Percentiles rank a stretch among this genome's conserved stretches.
Conservation (phyloP, 2,797 vertebrate genomes). For the Mallotus villosus region DNA sequence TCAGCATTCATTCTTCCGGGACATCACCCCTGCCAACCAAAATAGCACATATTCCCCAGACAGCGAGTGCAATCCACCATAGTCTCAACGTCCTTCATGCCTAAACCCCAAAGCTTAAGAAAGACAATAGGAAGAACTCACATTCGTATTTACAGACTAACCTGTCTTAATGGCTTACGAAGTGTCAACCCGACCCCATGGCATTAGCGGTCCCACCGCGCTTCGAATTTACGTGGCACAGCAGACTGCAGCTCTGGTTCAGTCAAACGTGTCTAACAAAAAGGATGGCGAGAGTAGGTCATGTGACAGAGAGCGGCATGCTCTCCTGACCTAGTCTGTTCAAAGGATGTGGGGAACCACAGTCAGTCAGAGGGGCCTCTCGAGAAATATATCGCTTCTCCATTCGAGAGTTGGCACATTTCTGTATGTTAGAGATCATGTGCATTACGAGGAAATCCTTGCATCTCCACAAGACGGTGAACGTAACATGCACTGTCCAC, state of each 20-base stretch:
- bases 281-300: not conserved
- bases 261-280: slow-evolving; percentile 8
- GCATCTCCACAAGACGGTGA: not conserved
- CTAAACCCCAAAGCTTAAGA: not conserved
- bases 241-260: not conserved
- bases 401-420: not conserved
- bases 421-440: not conserved
- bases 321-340: not conserved
- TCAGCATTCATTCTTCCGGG: not conserved
- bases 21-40: not conserved
- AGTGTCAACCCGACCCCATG: not conserved
- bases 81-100: not conserved
- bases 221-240: not conserved
- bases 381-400: not conserved
- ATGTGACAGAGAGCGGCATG: slow-evolving; percentile 1
- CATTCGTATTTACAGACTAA: not conserved
- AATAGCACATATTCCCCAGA: not conserved
- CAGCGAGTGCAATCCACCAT: not conserved
- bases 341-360: not conserved
- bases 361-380: not conserved
- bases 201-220: not conserved
- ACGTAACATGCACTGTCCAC: not conserved
- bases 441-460: not conserved
- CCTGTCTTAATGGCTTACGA: not conserved
- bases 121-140: not conserved